Evolutionary conservation across 2,113 vertebrate species (phyloP).

Genomic region (Tragelaphus imberbis): DNA sequence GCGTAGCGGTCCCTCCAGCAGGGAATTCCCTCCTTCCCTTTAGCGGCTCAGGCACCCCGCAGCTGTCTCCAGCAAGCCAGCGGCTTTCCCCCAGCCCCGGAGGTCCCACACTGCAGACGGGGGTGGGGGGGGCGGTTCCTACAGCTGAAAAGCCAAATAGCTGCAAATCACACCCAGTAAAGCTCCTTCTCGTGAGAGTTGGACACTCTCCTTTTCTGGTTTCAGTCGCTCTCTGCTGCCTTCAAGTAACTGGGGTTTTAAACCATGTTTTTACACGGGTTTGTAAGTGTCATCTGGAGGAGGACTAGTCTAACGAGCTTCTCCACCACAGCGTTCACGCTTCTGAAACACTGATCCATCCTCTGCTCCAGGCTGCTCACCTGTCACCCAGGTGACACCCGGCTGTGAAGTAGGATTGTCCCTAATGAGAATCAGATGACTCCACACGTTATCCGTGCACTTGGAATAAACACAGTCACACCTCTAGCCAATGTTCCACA

Average conservation of each 20-base stretch:
- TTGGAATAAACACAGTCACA: not conserved
- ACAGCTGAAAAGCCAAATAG: not conserved
- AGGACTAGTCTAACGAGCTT: not conserved
- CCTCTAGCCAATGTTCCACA: not conserved
- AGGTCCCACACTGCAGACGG: not conserved
- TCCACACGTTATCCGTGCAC: accelerated
- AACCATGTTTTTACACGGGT: accelerated
- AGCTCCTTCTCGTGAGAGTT: accelerated
- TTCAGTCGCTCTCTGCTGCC: not conserved
- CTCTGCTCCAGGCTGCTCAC: not conserved
- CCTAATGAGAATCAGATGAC: accelerated
- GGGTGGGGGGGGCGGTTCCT: too few species aligned
- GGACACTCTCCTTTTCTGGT: too few species aligned
- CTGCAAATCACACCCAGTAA: accelerated
- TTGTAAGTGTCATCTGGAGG: not conserved
- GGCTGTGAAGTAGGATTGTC: accelerated
- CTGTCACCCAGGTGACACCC: too few species aligned
- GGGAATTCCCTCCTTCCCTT: too few species aligned
- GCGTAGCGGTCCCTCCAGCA: not conserved
- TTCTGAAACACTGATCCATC: accelerated
- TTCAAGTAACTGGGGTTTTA: not conserved
- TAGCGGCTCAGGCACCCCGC: not conserved
- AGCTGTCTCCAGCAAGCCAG: not conserved
- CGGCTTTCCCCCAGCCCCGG: not conserved
- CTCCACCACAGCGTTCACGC: accelerated